A percentile compares a stretch with the other conserved stretches of the same genome.
phyloP scores from a whole-genome alignment of 2,113 vertebrate genomes.

The Ciconia boyciana region DNA sequence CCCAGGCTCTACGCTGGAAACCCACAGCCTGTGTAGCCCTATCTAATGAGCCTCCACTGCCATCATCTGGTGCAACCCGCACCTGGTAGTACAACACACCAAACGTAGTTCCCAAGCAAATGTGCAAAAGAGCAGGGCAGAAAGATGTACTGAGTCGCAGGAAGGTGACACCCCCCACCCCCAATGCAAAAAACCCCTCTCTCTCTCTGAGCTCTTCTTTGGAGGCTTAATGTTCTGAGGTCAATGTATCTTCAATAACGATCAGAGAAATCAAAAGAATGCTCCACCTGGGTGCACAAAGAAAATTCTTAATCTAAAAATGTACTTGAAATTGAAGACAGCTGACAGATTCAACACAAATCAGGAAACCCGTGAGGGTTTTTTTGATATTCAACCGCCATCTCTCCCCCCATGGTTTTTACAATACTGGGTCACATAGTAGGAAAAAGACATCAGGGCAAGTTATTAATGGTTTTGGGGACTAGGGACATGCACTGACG shows the following conservation, averaged over 20 bases:
- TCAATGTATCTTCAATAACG: neutral
- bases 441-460: neutral
- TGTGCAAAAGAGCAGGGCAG: neutral
- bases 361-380: neutral
- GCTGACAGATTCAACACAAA: neutral
- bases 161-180: neutral
- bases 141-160: neutral
- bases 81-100: neutral
- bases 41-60: slow-evolving; percentile 1
- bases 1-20: neutral
- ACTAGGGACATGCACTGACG: neutral
- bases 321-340: neutral
- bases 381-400: neutral
- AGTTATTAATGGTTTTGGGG: neutral
- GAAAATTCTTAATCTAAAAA: neutral
- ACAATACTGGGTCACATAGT: neutral
- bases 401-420: neutral
- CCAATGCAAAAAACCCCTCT: neutral
- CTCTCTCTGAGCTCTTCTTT: neutral
- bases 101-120: fast-evolving
- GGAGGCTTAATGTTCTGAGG: neutral
- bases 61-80: slow-evolving; percentile 23
- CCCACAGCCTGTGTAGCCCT: neutral
- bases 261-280: neutral
- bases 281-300: neutral